phyloP scores from a whole-genome alignment of 2,113 vertebrate genomes.

The Muntiacus reevesi region DNA sequence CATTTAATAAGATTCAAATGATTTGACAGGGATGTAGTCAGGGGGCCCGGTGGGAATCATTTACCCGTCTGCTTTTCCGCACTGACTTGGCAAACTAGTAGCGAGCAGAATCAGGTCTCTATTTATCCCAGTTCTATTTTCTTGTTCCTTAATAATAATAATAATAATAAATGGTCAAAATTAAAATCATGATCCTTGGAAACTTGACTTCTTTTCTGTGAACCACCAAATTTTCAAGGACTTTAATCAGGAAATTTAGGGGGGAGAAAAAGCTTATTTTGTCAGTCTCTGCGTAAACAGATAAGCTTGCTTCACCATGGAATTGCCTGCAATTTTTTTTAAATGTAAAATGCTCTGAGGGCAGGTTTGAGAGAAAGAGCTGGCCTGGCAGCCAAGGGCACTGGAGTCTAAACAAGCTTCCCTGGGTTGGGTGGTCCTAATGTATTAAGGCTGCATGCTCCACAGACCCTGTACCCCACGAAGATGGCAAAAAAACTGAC shows the following conservation, averaged over 20 bases:
- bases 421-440: background rate
- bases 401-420: background rate
- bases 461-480: background rate
- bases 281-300: background rate
- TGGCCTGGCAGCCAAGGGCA: background rate
- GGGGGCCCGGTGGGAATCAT: slow-evolving; percentile 54
- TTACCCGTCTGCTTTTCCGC: slow-evolving; percentile 36
- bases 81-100: slow-evolving; percentile 42
- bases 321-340: background rate
- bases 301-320: background rate
- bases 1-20: slow-evolving; percentile 71
- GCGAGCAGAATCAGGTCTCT: slow-evolving; percentile 38
- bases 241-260: background rate
- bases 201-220: background rate
- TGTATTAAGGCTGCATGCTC: background rate
- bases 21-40: slow-evolving; percentile 44
- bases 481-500: background rate
- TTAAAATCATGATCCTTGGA: background rate
- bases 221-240: slow-evolving; percentile 10
- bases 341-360: background rate
- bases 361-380: background rate
- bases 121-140: slow-evolving; percentile 20
- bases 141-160: background rate
- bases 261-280: background rate
- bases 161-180: background rate